These are phyloP conservation scores for Arnoldichthys spilopterus DNA, from an alignment of 2,797 vertebrate genomes.

Conservation along the genomic window DNA sequence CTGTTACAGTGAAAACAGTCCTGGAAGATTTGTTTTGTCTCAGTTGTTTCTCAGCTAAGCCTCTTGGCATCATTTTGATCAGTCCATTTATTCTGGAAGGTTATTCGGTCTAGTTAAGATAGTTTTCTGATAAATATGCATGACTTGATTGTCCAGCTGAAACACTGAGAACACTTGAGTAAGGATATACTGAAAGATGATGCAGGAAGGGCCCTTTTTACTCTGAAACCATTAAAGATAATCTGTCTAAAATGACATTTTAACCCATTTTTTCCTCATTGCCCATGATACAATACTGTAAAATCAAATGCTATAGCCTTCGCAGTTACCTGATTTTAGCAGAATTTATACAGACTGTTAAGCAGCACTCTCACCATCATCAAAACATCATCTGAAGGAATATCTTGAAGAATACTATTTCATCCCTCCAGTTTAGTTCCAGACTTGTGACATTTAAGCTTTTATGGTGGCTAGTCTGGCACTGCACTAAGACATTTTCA, in stretches of 20 bases:
- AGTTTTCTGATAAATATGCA: neutral
- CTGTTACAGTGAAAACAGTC: neutral
- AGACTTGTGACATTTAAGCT: no score
- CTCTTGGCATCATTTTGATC: neutral
- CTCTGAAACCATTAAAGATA: neutral
- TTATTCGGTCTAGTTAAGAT: neutral
- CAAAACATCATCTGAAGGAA: no score
- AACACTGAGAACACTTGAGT: neutral
- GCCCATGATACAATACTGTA: no score
- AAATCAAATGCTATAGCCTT: no score
- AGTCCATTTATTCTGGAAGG: neutral
- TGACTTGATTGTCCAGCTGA: neutral
- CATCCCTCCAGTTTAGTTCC: no score
- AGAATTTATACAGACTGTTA: no score
- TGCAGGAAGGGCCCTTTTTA: neutral
- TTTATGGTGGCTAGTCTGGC: no score
- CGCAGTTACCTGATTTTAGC: neutral
- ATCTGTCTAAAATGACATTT: no score
- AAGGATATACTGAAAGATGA: neutral
- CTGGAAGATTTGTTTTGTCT: constrained; percentile 12
- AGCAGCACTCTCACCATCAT: no score
- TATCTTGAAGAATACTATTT: no score
- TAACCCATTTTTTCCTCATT: no score
- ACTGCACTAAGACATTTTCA: no score
- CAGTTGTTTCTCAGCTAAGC: constrained; percentile 13